Percentiles rank a stretch among this genome's conserved stretches.
These are phyloP conservation scores for Nannoperca obscura DNA, from an alignment of 2,797 vertebrate genomes.

Conservation along the genomic window DNA sequence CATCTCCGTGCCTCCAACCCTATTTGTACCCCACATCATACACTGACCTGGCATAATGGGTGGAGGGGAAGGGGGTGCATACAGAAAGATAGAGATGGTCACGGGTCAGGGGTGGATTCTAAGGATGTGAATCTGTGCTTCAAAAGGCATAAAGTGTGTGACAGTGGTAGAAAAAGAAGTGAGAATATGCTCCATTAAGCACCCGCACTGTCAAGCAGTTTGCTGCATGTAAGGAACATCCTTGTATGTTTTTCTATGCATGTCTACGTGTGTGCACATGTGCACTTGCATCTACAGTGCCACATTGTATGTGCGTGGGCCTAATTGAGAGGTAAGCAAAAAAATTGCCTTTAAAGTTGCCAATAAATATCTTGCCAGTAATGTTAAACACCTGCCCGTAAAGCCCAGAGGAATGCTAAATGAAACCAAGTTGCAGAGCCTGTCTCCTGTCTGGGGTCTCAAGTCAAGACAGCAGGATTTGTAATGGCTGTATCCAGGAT, in stretches of 20 bases:
- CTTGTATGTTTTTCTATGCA: slow-evolving; percentile 25
- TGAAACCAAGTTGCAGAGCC: slow-evolving; percentile 86
- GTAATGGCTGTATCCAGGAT: slow-evolving; percentile 87
- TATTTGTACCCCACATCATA: slow-evolving; percentile 63
- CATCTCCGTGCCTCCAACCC: slow-evolving; percentile 55
- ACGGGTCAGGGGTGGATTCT: slow-evolving; percentile 63
- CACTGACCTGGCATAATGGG: slow-evolving; percentile 78
- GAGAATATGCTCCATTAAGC: slow-evolving; percentile 37
- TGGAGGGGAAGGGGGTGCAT: slow-evolving; percentile 34
- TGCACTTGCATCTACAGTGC: slow-evolving; percentile 56
- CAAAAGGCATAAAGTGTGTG: slow-evolving; percentile 53
- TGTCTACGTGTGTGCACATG: slow-evolving; percentile 11
- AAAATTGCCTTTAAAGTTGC: slow-evolving; percentile 87
- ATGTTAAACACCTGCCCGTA: slow-evolving; percentile 90
- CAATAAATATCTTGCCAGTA: slow-evolving; percentile 88
- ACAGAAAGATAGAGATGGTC: slow-evolving; percentile 53
- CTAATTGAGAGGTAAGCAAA: slow-evolving; percentile 89
- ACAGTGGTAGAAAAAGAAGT: slow-evolving; percentile 49
- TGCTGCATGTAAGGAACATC: slow-evolving; percentile 44
- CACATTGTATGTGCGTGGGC: slow-evolving; percentile 64
- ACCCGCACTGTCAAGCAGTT: slow-evolving; percentile 39
- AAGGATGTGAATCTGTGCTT: slow-evolving; percentile 59
- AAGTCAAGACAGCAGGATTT: slow-evolving; percentile 86
- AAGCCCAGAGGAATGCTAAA: slow-evolving; percentile 89
- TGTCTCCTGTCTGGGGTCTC: slow-evolving; percentile 86